These are phyloP conservation scores for Drosophila paranaensis DNA, from an alignment of 2,888 invertebrate genomes.

Conservation along the genomic window DNA sequence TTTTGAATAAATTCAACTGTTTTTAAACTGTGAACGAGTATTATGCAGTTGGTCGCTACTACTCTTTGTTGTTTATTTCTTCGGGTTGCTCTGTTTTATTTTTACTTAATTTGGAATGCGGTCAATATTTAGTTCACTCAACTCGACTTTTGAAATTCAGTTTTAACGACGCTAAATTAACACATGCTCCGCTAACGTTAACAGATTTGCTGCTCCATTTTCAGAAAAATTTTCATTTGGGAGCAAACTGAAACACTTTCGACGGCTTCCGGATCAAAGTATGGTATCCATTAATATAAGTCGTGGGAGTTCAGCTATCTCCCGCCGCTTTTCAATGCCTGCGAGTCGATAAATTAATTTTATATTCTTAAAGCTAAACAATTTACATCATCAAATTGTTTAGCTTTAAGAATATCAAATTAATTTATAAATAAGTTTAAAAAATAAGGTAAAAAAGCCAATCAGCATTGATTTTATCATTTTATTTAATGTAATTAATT, in stretches of 20 bases:
- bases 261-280: constrained; percentile 6
- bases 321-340: not conserved
- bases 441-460: too few species aligned
- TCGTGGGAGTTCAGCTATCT: constrained; percentile 45
- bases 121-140: constrained; percentile 65
- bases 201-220: constrained; percentile 45
- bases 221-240: constrained; percentile 9
- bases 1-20: not conserved
- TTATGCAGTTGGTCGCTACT: not conserved
- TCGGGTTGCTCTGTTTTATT: constrained; percentile 60
- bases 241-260: constrained; percentile 17
- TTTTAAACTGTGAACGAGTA: not conserved
- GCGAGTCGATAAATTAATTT: not conserved
- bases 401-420: too few species aligned
- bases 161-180: constrained; percentile 71
- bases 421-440: too few species aligned
- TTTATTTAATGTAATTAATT: not conserved
- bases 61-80: not conserved
- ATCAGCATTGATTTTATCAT: not conserved
- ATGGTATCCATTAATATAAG: constrained; percentile 47
- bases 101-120: constrained; percentile 52
- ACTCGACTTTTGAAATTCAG: constrained; percentile 39
- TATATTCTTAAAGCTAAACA: not conserved
- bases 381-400: too few species aligned
- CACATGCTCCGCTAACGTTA: constrained; percentile 72